phyloP scores from a whole-genome alignment of 1,140 invertebrate genomes.

The Rhagoletis pomonella region DNA sequence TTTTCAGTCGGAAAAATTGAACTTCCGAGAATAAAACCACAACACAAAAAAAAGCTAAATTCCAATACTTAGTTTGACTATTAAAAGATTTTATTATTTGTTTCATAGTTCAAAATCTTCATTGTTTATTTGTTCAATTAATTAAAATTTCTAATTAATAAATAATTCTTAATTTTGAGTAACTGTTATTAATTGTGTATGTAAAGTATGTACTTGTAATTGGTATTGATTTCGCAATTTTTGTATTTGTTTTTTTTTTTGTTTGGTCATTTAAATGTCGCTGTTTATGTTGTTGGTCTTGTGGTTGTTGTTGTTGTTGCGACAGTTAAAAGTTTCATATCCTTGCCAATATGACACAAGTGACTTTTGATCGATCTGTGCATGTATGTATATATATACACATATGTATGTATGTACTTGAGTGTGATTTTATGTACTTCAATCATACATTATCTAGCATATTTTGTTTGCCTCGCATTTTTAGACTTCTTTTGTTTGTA shows the following conservation, averaged over 20 bases:
- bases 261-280: neutral
- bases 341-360: neutral
- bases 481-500: no score
- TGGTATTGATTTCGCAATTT: constrained; percentile 12
- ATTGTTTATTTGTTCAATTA: constrained; percentile 51
- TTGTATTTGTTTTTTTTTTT: neutral
- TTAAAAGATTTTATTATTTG: neutral
- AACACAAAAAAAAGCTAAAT: neutral
- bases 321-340: constrained; percentile 5
- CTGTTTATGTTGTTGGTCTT: neutral
- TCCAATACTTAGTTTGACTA: neutral
- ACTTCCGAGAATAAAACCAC: no score
- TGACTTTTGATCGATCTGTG: neutral
- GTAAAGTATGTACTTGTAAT: neutral
- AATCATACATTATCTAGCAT: no score
- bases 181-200: constrained; percentile 44
- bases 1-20: no score
- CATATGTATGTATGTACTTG: neutral
- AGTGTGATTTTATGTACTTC: neutral
- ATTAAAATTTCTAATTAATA: constrained; percentile 51
- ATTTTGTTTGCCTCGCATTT: no score
- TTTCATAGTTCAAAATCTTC: constrained; percentile 44
- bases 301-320: neutral
- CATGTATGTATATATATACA: neutral
- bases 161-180: constrained; percentile 51